Evolutionary conservation across 2,797 vertebrate genomes (phyloP).

Genomic region (Hippoglossus hippoglossus): DNA sequence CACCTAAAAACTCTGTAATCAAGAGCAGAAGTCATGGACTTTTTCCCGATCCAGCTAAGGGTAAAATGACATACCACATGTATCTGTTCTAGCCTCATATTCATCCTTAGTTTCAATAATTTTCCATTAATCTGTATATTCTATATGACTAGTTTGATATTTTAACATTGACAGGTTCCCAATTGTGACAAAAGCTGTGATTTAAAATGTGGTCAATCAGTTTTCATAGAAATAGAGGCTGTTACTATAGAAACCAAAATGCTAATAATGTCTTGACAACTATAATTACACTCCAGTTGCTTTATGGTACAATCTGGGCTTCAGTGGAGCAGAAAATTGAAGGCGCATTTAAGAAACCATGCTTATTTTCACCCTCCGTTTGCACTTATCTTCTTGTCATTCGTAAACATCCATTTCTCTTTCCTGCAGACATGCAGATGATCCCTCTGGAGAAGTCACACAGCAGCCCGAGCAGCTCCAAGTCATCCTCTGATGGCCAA

Average conservation of each 20-base stretch:
- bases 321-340: constrained; percentile 7
- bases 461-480: constrained; percentile 98
- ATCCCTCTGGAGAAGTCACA: constrained; percentile 98
- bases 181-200: neutral
- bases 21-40: constrained; percentile 99
- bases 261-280: constrained; percentile 27
- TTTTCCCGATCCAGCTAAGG: constrained; percentile 97
- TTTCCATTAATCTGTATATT: too few relatives aligned
- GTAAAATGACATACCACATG: constrained; percentile 75
- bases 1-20: constrained; percentile 96
- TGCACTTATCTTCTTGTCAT: neutral
- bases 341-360: neutral
- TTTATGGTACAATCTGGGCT: constrained; percentile 5
- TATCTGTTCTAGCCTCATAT: neutral
- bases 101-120: neutral
- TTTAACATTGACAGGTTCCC: constrained; percentile 5
- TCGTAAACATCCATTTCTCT: constrained; percentile 6
- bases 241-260: constrained; percentile 50
- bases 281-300: constrained; percentile 44
- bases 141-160: too few relatives aligned
- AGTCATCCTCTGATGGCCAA: constrained; percentile 98
- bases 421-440: constrained; percentile 91
- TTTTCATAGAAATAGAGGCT: constrained; percentile 41
- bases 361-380: neutral
- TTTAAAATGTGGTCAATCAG: constrained; percentile 18